phyloP scores from a whole-genome alignment of 2,888 invertebrate species.

The Corythucha ciliata region DNA sequence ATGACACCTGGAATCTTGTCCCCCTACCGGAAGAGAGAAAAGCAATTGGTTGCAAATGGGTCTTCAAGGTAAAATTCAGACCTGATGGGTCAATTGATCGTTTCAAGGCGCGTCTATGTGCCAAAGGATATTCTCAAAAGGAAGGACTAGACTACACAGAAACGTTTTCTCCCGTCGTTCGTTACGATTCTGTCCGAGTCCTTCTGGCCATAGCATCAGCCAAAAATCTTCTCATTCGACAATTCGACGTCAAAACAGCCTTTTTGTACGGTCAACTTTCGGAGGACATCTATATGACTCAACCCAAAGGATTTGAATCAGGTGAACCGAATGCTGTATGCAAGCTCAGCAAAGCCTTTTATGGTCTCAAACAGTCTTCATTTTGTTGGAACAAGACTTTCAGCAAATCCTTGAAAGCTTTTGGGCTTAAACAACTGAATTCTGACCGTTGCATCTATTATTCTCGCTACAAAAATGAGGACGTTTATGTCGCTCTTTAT shows the following conservation, averaged over 20 bases:
- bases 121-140: slow-evolving; percentile 35
- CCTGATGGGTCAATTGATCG: not conserved
- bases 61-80: slow-evolving; percentile 6
- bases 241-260: slow-evolving; percentile 29
- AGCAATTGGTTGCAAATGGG: slow-evolving; percentile 16
- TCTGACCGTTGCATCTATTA: not conserved
- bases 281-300: slow-evolving; percentile 36
- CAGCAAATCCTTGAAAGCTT: not conserved
- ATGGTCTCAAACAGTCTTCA: slow-evolving; percentile 31
- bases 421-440: not conserved
- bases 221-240: slow-evolving; percentile 15
- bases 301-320: too few relatives aligned
- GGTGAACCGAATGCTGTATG: too few relatives aligned
- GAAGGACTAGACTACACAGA: slow-evolving; percentile 36
- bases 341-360: slow-evolving; percentile 32
- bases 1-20: slow-evolving; percentile 21
- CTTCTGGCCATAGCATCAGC: slow-evolving; percentile 34
- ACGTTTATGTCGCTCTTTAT: slow-evolving; percentile 5
- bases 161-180: slow-evolving; percentile 35
- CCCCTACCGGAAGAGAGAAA: slow-evolving; percentile 1
- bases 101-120: slow-evolving; percentile 31
- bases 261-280: slow-evolving; percentile 36
- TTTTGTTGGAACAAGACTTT: slow-evolving; percentile 12
- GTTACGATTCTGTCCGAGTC: slow-evolving; percentile 32
- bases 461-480: not conserved